Conservation (phyloP, 2,113 vertebrate genomes). For the Microcebus griseorufus region DNA sequence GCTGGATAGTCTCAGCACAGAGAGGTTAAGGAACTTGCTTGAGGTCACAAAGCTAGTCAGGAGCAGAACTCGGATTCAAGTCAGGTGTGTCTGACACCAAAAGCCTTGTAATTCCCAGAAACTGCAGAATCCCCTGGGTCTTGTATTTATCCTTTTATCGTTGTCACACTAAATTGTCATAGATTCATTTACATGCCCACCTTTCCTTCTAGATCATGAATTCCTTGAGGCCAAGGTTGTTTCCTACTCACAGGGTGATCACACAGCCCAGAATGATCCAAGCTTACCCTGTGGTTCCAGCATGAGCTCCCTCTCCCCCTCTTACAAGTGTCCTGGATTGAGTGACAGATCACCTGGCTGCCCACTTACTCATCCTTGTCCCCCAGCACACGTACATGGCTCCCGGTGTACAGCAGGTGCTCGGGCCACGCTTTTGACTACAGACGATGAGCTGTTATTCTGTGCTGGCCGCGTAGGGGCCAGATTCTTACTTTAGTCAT, state of each 20-base stretch:
- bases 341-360: background rate
- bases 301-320: too few relatives aligned
- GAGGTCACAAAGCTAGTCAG: background rate
- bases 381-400: background rate
- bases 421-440: background rate
- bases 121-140: background rate
- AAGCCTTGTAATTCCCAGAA: background rate
- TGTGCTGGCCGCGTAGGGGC: background rate
- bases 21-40: too few relatives aligned
- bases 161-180: too few relatives aligned
- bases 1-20: background rate
- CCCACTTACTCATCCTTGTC: background rate
- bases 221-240: background rate
- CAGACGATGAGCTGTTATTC: background rate
- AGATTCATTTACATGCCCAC: background rate
- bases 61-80: background rate
- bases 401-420: background rate
- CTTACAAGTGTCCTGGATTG: background rate
- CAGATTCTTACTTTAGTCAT: background rate
- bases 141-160: background rate
- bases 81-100: background rate
- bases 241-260: background rate
- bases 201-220: background rate
- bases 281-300: too few relatives aligned
- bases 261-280: background rate